Conservation (phyloP, 2,888 invertebrate species). For the Steinernema carpocapsae region DNA sequence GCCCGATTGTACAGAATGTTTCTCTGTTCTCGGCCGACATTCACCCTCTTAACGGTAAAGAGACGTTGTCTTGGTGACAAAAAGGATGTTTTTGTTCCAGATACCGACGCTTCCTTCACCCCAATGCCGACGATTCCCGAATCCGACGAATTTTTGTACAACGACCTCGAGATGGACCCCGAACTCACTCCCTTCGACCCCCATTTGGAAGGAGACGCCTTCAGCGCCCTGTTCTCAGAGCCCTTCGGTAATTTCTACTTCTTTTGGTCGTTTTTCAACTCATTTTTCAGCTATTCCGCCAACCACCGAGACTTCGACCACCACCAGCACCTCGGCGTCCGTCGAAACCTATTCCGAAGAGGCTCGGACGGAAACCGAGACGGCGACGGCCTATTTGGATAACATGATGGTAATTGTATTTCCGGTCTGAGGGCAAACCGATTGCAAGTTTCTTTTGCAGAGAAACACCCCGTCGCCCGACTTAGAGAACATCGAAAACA, state of each 20-base stretch:
- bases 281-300: not conserved
- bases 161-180: slow-evolving; percentile 8
- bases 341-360: not conserved
- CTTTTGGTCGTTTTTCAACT: too few relatives aligned
- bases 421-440: not conserved
- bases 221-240: not conserved
- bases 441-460: not conserved
- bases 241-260: not conserved
- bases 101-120: not conserved
- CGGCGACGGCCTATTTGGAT: slow-evolving; percentile 2
- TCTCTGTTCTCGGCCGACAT: slow-evolving; percentile 10
- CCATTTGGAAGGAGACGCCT: not conserved
- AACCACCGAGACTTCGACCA: not conserved
- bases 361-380: not conserved
- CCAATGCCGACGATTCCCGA: not conserved
- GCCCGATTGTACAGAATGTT: slow-evolving; percentile 25
- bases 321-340: not conserved
- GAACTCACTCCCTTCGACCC: slow-evolving; percentile 20
- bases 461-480: not conserved
- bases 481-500: not conserved
- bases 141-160: not conserved
- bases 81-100: not conserved
- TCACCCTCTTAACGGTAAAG: slow-evolving; percentile 13
- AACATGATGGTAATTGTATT: not conserved
- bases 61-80: too few relatives aligned